Conservation (phyloP, 92 coral and sea anemone genomes). For the Paragorgia papillata region DNA sequence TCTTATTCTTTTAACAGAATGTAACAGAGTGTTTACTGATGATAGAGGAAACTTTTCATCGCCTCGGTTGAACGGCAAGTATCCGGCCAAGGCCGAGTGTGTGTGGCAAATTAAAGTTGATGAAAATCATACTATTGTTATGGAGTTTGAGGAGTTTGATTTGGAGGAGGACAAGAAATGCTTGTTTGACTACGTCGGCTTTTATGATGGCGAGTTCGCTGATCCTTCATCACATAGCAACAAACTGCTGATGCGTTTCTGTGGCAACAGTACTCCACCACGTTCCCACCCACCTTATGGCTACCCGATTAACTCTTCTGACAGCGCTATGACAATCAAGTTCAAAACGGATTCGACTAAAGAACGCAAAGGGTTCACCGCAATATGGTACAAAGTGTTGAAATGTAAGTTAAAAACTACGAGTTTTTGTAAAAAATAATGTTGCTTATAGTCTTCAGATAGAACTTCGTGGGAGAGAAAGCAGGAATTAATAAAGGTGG, state of each 20-base stretch:
- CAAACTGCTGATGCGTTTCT: constrained; percentile 33
- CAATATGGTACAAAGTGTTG: constrained; percentile 35
- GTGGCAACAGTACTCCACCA: constrained; percentile 44
- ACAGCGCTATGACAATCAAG: constrained; percentile 5
- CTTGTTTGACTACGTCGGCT: constrained; percentile 73
- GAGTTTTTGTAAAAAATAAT: no score
- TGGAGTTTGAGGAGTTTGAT: constrained; percentile 59
- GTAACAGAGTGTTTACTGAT: constrained; percentile 18
- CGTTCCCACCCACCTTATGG: constrained; percentile 20
- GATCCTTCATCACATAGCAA: background rate
- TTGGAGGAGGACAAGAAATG: constrained; percentile 93
- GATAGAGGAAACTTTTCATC: constrained; percentile 63
- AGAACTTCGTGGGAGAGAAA: no score
- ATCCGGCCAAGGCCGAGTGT: constrained; percentile 52
- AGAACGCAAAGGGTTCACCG: constrained; percentile 19
- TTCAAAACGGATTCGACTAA: constrained; percentile 29
- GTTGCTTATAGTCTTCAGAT: no score
- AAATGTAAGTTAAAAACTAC: constrained; percentile 4
- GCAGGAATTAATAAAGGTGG: no score
- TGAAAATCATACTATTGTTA: constrained; percentile 67
- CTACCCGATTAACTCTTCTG: constrained; percentile 25
- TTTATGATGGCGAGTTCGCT: constrained; percentile 54
- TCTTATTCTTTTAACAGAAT: constrained; percentile 48
- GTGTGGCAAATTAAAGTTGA: constrained; percentile 74
- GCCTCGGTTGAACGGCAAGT: constrained; percentile 56